A percentile compares a stretch with the other conserved stretches of the same genome.
Conservation (phyloP, 2,113 vertebrate species). For the Xiphophorus hellerii region DNA sequence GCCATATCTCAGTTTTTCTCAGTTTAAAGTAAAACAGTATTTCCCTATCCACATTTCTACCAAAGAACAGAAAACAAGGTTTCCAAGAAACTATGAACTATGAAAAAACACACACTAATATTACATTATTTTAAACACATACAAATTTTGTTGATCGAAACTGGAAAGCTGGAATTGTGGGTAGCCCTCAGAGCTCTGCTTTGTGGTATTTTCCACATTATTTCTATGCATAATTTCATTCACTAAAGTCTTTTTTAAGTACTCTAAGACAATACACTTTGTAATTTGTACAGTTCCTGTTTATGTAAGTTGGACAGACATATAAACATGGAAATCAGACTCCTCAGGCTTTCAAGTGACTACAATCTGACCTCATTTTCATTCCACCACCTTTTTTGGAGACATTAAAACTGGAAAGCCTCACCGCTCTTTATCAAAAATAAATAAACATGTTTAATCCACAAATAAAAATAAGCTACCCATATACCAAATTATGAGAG, state of each 20-base stretch:
- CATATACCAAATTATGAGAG: slow-evolving; percentile 14
- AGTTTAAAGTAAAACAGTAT: background rate
- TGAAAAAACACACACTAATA: no score
- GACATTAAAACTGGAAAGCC: background rate
- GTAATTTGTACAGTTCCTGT: slow-evolving; percentile 47
- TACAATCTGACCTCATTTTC: background rate
- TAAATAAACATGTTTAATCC: slow-evolving; percentile 9
- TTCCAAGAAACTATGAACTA: background rate
- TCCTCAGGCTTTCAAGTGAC: slow-evolving; percentile 4
- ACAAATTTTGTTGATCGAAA: no score
- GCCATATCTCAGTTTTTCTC: slow-evolving; percentile 2
- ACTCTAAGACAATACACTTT: background rate
- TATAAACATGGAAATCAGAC: slow-evolving; percentile 37
- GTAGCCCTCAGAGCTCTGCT: background rate
- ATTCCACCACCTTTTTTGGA: background rate
- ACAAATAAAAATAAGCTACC: slow-evolving; percentile 1
- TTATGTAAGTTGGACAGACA: slow-evolving; percentile 31
- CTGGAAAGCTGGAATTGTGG: background rate
- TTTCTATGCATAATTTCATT: background rate
- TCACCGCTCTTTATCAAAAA: background rate
- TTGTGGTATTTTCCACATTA: background rate
- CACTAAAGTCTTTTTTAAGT: slow-evolving; percentile 1
- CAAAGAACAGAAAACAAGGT: background rate
- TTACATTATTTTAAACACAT: no score
- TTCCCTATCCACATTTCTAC: slow-evolving; percentile 10